phyloP scores from a whole-genome alignment of 2,113 vertebrate species.

The Nerophis lumbriciformis region DNA sequence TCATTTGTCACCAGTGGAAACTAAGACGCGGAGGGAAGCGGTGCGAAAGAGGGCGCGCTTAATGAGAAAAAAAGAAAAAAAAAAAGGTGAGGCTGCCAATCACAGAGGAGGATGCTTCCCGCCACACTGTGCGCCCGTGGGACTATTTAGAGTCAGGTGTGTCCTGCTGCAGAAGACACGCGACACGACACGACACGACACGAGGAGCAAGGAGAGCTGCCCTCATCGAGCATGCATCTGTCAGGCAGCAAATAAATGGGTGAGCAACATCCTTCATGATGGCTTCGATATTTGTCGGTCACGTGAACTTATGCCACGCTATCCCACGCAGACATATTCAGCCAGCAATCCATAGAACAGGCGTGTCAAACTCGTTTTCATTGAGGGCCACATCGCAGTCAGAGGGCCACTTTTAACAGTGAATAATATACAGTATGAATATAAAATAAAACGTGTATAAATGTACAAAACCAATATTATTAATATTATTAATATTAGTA shows the following conservation, averaged over 20 bases:
- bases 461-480: too few relatives aligned
- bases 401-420: too few relatives aligned
- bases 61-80: constrained; percentile 1
- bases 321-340: too few relatives aligned
- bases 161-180: constrained; percentile 12
- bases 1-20: constrained; percentile 44
- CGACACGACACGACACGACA: constrained; percentile 23
- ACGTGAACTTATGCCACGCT: too few relatives aligned
- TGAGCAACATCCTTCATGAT: constrained; percentile 34
- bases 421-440: too few relatives aligned
- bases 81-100: constrained; percentile 52
- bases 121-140: constrained; percentile 65
- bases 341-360: too few relatives aligned
- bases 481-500: too few relatives aligned
- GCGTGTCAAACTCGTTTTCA: too few relatives aligned
- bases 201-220: constrained; percentile 35
- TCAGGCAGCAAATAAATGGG: constrained; percentile 39
- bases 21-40: constrained; percentile 45
- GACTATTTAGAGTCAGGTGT: constrained; percentile 60
- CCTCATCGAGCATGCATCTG: constrained; percentile 11
- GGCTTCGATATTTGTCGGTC: too few relatives aligned
- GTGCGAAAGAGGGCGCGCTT: background rate
- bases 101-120: constrained; percentile 65
- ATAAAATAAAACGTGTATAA: too few relatives aligned
- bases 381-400: too few relatives aligned